Evolutionary conservation across 2,797 vertebrate genomes (phyloP), one percentile per base, ranked within the genome.

Genomic region (Amblyopsis hoosieri): DNA sequence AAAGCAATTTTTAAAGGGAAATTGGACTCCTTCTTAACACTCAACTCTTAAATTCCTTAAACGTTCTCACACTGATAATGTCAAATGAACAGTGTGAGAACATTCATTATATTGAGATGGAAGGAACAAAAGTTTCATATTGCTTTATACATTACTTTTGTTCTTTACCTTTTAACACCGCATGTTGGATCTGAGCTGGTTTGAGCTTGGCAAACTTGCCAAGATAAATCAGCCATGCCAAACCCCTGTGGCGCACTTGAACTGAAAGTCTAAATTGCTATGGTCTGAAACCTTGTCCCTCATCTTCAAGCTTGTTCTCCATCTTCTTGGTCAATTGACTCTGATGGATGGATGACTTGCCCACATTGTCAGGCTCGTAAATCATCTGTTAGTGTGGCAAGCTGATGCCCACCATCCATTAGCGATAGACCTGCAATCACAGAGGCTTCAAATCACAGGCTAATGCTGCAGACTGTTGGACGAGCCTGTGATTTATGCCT

Each of bases 311-410:
- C 74, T 68, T 70, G 73, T 69, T 64, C 61, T 64, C 51, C 7
- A 14, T 71, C 68, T 55, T 58, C 49, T 69, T 52, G 54, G 72
- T 81, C 84, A 76, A 46, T 66, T 90, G 67, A 81, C 81, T 81
- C 73, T 93, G 93, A 95, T 90, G 88, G 87, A 95, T 95, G 89
- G 89, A 88, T 88, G 92, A 91, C 89, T 93, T 85, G 62, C 79
- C 68, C 86, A 80, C 85, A 60, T 67, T 93, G 92, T 93, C 89
- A 88, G 81, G 70, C 37, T 82, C 89, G 87, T 94, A 93, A 94
- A 96, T 95, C 94, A 94, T 74, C 87, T 81, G 75, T 89, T 91
- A 89, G 79, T 80, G 85, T 89, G 91, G 91, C 91, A 92, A 75
- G 82, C 87, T 85, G 85, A 89, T 85, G 71, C 83, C 90, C 78